Percentiles rank a stretch among this genome's conserved stretches.
These are phyloP conservation scores for Tragopan temminckii DNA, from an alignment of 2,797 vertebrate species.

Conservation along the genomic window DNA sequence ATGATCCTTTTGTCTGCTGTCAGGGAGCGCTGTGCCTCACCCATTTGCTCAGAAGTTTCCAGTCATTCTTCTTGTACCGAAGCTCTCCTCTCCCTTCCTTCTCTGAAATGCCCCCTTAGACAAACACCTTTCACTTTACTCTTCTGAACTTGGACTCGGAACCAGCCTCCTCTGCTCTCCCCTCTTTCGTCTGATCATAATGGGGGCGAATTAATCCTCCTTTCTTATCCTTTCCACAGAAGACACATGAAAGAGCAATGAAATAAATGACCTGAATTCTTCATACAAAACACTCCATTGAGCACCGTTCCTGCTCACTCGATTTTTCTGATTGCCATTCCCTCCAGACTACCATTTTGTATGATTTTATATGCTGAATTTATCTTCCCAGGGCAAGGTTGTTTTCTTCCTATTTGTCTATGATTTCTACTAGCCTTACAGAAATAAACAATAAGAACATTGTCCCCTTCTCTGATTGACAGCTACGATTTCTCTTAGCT, in stretches of 20 bases:
- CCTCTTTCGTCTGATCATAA: not conserved
- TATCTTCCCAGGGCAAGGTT: slow-evolving; percentile 13
- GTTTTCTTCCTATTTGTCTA: slow-evolving; percentile 32
- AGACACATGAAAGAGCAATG: slow-evolving; percentile 15
- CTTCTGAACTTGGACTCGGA: slow-evolving; percentile 1
- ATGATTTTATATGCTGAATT: slow-evolving; percentile 30
- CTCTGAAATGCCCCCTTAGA: not conserved
- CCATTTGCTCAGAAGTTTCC: not conserved
- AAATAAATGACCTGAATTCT: slow-evolving; percentile 33
- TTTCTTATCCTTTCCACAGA: not conserved
- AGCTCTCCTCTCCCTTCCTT: not conserved
- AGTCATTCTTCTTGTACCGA: not conserved
- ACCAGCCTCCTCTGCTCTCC: not conserved
- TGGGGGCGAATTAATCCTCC: not conserved
- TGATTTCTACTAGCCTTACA: slow-evolving; percentile 15
- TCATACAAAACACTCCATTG: slow-evolving; percentile 23
- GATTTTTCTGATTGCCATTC: slow-evolving; percentile 30
- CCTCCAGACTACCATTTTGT: slow-evolving; percentile 18
- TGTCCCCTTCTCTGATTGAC: not conserved
- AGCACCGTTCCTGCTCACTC: slow-evolving; percentile 14
- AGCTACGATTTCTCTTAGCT: not conserved
- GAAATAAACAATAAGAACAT: slow-evolving; percentile 32
- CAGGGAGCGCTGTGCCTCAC: not conserved
- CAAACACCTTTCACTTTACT: not conserved
- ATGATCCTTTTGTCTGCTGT: not conserved